A percentile compares a stretch with the other conserved stretches of the same genome.
Conservation (phyloP, 2,113 vertebrate genomes). For the Piprites chloris region DNA sequence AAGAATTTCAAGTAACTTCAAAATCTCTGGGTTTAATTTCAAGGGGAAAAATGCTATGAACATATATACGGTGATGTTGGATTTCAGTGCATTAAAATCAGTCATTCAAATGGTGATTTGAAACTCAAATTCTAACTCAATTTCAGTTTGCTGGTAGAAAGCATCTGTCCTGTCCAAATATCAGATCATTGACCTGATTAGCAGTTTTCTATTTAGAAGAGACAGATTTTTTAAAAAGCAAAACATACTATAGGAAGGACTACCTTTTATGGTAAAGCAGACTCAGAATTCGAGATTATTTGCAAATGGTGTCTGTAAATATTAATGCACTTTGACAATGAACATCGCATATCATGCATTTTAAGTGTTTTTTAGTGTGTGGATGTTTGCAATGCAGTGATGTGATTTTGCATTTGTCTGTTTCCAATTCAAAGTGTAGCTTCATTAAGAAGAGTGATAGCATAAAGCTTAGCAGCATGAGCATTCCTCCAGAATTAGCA, state of each 20-base stretch:
- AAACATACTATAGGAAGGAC: background rate
- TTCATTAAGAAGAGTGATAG: background rate
- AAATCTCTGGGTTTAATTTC: background rate
- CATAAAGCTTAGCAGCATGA: background rate
- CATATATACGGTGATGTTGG: background rate
- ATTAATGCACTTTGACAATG: slow-evolving; percentile 47
- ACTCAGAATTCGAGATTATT: background rate
- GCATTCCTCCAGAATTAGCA: background rate
- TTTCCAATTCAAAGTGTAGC: background rate
- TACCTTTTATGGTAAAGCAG: background rate
- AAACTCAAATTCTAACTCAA: background rate
- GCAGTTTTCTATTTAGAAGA: background rate
- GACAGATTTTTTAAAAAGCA: background rate
- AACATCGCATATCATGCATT: slow-evolving; percentile 13
- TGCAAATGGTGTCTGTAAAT: slow-evolving; percentile 37
- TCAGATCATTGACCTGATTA: background rate
- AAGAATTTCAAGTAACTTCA: background rate
- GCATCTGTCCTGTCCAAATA: background rate
- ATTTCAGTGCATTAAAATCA: background rate
- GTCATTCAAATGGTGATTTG: background rate
- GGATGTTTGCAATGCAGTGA: background rate
- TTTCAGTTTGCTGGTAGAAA: background rate
- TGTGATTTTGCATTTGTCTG: background rate
- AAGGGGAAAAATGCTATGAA: background rate
- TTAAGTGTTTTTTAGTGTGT: background rate